Evolutionary conservation across 2,888 invertebrate genomes (phyloP), one percentile per base, ranked within the genome.

Genomic region (Tridacna gigas): DNA sequence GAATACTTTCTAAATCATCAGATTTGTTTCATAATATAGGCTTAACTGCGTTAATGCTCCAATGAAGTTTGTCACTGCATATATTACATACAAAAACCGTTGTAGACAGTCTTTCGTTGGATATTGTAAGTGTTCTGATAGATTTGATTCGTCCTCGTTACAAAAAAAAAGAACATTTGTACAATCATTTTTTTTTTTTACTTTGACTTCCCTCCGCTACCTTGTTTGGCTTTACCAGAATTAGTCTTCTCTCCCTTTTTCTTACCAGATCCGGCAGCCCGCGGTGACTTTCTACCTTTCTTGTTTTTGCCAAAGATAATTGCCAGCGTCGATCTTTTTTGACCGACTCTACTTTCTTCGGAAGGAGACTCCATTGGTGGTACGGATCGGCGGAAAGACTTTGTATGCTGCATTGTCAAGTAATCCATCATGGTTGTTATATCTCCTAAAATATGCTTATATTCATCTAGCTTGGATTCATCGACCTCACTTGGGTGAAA

Each of bases 331-430:
- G 91, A 91, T 18, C 89, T 83, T 69, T 91, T 91, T 7, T 74
- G 69, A 18, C 80, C 86, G 22, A 65, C 47, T 13, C 78, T 78
- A 2, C 71, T 60, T 18, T 81, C 79, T 45, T 83, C 77, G 26
- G 82, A 79, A 12, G 81, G 82, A 18, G 86, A 86, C 66, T 89
- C 87, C 20, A 88, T 56, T 20, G 88, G 86, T 13, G 87, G 86
- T 20, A 90, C 91, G 12, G 91, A 89, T 22, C 89, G 88, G 26
- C 93, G 84, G 81, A 90, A 93, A n/a, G 93, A 92, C 45, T 86
- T 82, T 22, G 91, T 89, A 56, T 90, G 83, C 66, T 93, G 92
- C 20, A 92, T 86, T 0, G 91, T 85, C 48, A 92, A 82, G 69
- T 88, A 88, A 51, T 89, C 89, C 90, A 92, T 89, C 83, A 93